phyloP scores from a whole-genome alignment of 1,140 invertebrate species.

The Drosophila aff. region DNA sequence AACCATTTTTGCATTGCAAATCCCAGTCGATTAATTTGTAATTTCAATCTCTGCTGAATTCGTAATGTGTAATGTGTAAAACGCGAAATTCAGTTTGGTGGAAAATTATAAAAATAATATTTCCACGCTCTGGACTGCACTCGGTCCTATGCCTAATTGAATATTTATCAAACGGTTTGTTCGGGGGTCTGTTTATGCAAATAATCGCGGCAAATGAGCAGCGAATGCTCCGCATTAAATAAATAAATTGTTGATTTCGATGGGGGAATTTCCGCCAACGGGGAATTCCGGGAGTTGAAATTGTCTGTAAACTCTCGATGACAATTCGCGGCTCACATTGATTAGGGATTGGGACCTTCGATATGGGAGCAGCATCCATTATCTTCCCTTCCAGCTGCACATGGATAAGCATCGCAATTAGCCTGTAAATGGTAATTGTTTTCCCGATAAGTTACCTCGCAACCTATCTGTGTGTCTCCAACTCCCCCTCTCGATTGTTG shows the following conservation, averaged over 20 bases:
- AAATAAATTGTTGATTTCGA: constrained; percentile 42
- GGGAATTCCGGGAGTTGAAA: constrained; percentile 2
- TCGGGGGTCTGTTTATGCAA: constrained; percentile 55
- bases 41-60: constrained; percentile 57
- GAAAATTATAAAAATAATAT: constrained; percentile 60
- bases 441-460: constrained; percentile 36
- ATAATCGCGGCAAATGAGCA: constrained; percentile 63
- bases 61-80: constrained; percentile 33
- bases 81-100: constrained; percentile 38
- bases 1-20: constrained; percentile 51
- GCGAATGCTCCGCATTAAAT: constrained; percentile 54
- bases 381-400: constrained; percentile 31
- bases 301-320: constrained; percentile 29
- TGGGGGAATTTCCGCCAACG: constrained; percentile 6
- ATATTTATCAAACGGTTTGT: constrained; percentile 74
- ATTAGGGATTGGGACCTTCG: constrained; percentile 3
- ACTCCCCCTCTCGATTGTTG: constrained; percentile 41
- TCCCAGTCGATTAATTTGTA: constrained; percentile 69
- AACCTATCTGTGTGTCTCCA: constrained; percentile 14
- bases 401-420: constrained; percentile 74
- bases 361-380: constrained; percentile 21
- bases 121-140: constrained; percentile 29
- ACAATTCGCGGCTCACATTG: constrained; percentile 25
- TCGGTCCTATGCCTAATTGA: constrained; percentile 62
- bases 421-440: constrained; percentile 71